Evolutionary conservation across 2,888 invertebrate species (phyloP).

Genomic region (Clanis bilineata): DNA sequence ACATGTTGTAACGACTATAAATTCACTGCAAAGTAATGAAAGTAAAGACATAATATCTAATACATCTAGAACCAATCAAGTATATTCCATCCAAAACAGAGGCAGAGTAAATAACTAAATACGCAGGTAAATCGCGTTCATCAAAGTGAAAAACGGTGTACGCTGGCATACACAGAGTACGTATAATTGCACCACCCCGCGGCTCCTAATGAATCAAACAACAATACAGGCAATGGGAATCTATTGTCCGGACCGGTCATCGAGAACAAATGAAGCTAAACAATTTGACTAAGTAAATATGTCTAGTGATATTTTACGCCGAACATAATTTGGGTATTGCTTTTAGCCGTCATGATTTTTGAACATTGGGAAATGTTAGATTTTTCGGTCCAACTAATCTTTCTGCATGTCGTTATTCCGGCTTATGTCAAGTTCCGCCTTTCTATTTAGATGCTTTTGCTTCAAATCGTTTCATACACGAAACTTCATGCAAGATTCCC

Average conservation of each 20-base stretch:
- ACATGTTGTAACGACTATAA: too few species aligned
- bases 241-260: constrained; percentile 7
- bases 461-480: too few species aligned
- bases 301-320: neutral
- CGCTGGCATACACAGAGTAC: constrained; percentile 28
- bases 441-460: too few species aligned
- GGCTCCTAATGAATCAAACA: constrained; percentile 50
- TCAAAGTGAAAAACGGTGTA: constrained; percentile 25
- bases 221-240: constrained; percentile 25
- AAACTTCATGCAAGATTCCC: too few species aligned
- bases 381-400: too few species aligned
- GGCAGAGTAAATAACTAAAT: neutral
- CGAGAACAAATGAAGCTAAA: neutral
- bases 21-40: too few species aligned
- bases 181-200: constrained; percentile 43
- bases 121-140: constrained; percentile 25
- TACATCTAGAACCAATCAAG: too few species aligned
- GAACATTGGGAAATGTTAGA: too few species aligned
- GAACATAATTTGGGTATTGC: neutral
- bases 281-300: neutral
- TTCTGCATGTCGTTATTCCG: too few species aligned
- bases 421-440: too few species aligned
- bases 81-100: too few species aligned
- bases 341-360: neutral
- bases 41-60: too few species aligned